Evolutionary conservation across 1,140 invertebrate species (phyloP).

Genomic region (Theocolax elegans): DNA sequence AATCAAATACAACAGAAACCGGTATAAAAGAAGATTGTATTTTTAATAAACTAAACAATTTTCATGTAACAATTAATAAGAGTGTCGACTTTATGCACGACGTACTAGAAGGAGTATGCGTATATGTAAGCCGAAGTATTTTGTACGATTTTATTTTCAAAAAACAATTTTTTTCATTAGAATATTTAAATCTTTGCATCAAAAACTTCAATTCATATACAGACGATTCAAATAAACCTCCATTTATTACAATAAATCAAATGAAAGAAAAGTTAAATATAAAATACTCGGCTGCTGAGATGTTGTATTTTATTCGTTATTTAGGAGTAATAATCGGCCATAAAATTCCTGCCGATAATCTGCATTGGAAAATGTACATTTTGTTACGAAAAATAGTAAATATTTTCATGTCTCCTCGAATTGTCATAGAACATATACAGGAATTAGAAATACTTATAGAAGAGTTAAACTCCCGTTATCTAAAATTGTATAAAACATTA

Average conservation of each 20-base stretch:
- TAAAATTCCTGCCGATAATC: slow-evolving; percentile 25
- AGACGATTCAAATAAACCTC: slow-evolving; percentile 32
- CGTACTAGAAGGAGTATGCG: slow-evolving; percentile 29
- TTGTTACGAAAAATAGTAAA: slow-evolving; percentile 25
- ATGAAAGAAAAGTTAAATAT: slow-evolving; percentile 28
- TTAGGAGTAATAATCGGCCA: slow-evolving; percentile 42
- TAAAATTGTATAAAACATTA: slow-evolving; percentile 14
- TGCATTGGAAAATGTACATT: slow-evolving; percentile 39
- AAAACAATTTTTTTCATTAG: slow-evolving; percentile 8
- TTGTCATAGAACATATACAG: not conserved
- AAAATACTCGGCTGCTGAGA: slow-evolving; percentile 35
- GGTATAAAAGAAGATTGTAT: slow-evolving; percentile 58
- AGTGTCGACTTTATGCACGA: slow-evolving; percentile 47
- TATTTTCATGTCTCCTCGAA: slow-evolving; percentile 32
- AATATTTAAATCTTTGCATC: slow-evolving; percentile 21
- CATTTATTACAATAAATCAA: slow-evolving; percentile 17
- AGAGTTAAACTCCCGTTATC: not conserved
- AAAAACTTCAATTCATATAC: not conserved
- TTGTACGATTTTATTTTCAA: slow-evolving; percentile 15
- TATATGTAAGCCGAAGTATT: slow-evolving; percentile 3
- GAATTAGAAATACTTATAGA: not conserved
- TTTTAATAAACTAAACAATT: slow-evolving; percentile 54
- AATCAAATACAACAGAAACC: slow-evolving; percentile 12
- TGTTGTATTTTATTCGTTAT: slow-evolving; percentile 33
- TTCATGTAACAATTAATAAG: slow-evolving; percentile 59